Base-by-base conservation (phyloP, 1,140 invertebrate genomes). In the Anagrus nilaparvatae region DNA sequence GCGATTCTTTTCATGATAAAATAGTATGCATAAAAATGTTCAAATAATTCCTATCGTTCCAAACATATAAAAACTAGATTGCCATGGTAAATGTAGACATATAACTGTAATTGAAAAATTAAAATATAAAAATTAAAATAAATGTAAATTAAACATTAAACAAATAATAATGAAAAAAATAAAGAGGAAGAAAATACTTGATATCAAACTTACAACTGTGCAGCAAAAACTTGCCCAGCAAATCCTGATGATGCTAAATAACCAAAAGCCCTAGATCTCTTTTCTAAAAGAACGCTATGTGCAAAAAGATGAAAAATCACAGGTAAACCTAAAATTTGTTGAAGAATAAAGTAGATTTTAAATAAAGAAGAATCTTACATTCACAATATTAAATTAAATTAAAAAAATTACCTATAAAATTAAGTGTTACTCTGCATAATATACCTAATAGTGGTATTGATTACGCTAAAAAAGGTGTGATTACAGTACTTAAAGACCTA, bases 241-340 rank as follows among this genome's bases (percentile, higher is more conserved):
- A 81, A 82, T 18, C 83, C 83, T 44, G 76, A 74, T 31, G 82
- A 81, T 24, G 85, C 73, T 17, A 86, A 60, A 55, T 86, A 87
- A 10, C 80, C 80, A 69, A 87, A 86, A 9, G 83, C 81, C 49
- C 81, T 56, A 12, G 82, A 84, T 50, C 82, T 64, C 56, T 85
- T 81, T 56, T 84, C 81, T 28, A 80, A 72, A 25, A 81, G 81
- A 50, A 86, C 76, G 51, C 71, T 77, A 54, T 84, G 77, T 39
- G 82, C 79, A 69, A 85, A 85, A 46, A 87, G 74, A 53, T 86
- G 82, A 65, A 84, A 86, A 55, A 86, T 83, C 31, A 83, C 84
- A 14, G 84, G 84, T 37, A 87, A 65, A 52, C 82, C 82, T 82
- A 47, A 13, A 65, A 55, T 54, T 24, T 35, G 50, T 17, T 33